Conservation (phyloP, 2,113 vertebrate genomes). For the Amblyopsis rosae region DNA sequence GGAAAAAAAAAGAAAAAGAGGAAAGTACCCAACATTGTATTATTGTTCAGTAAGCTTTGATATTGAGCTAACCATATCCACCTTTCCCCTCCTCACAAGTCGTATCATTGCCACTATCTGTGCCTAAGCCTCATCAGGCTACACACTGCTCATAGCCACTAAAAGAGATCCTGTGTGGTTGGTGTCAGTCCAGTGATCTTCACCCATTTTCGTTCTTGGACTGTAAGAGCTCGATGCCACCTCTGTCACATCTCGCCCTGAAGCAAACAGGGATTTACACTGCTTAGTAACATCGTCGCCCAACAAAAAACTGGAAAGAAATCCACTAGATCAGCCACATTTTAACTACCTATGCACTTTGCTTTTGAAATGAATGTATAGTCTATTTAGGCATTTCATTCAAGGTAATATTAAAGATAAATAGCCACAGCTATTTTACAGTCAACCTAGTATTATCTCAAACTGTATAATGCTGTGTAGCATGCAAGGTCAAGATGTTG, state of each 20-base stretch:
- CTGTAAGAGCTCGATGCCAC: conserved; percentile 99
- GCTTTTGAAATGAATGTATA: conserved; percentile 81
- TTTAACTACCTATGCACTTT: conserved; percentile 70
- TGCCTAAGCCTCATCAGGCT: conserved; percentile 94
- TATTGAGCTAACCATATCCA: conserved; percentile 59
- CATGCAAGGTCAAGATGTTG: conserved; percentile 76
- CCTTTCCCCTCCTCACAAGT: conserved; percentile 77
- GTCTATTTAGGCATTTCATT: conserved; percentile 65
- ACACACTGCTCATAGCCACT: conserved; percentile 89
- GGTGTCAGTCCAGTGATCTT: conserved; percentile 99
- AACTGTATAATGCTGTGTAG: conserved; percentile 66
- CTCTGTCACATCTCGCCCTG: conserved; percentile 99
- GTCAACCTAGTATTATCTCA: conserved; percentile 48
- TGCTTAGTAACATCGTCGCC: conserved; percentile 99
- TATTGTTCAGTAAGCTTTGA: conserved; percentile 65
- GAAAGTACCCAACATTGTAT: conserved; percentile 63
- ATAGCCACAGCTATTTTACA: conserved; percentile 48
- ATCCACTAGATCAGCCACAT: conserved; percentile 89
- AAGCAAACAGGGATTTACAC: conserved; percentile 99
- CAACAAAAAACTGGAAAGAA: conserved; percentile 75
- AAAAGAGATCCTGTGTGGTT: conserved; percentile 97
- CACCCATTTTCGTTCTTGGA: conserved; percentile 97
- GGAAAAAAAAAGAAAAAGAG: conserved; percentile 48
- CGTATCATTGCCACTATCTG: conserved; percentile 90
- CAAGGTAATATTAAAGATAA: conserved; percentile 37